Percentiles rank a stretch among this genome's conserved stretches.
phyloP scores from a whole-genome alignment of 1,140 invertebrate genomes.

The Mycetomoellerius zeteki region DNA sequence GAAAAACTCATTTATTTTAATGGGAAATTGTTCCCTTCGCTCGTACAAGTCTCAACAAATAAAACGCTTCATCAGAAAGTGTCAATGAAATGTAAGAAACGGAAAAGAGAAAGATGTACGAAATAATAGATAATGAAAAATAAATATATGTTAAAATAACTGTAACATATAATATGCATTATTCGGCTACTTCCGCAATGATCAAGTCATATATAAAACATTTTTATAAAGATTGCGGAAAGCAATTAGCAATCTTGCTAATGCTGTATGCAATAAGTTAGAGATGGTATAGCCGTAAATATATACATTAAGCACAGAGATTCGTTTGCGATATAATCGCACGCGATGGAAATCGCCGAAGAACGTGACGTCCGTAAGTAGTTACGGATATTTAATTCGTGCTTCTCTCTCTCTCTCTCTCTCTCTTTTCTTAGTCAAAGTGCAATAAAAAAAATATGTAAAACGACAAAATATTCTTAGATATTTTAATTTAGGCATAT shows the following conservation, averaged over 20 bases:
- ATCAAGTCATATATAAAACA: constrained; percentile 14
- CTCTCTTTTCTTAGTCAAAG: not conserved
- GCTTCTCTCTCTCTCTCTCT: not conserved
- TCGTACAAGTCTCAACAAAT: not conserved
- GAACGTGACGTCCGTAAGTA: constrained; percentile 20
- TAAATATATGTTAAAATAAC: constrained; percentile 18
- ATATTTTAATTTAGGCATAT: not conserved
- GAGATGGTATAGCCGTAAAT: constrained; percentile 37
- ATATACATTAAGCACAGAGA: constrained; percentile 46
- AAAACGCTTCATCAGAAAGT: constrained; percentile 11
- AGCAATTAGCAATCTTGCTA: constrained; percentile 47
- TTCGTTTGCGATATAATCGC: constrained; percentile 48
- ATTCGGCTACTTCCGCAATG: constrained; percentile 35
- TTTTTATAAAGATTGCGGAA: constrained; percentile 42
- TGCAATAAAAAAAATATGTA: not conserved
- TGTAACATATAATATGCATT: constrained; percentile 38
- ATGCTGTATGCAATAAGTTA: constrained; percentile 50
- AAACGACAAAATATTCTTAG: not conserved
- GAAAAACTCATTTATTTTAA: constrained; percentile 7
- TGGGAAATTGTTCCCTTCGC: constrained; percentile 20
- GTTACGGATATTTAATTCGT: constrained; percentile 18
- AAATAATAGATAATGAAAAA: constrained; percentile 22
- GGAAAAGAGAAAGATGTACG: not conserved
- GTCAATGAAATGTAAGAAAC: not conserved
- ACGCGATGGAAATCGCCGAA: constrained; percentile 36